Percentiles rank a stretch among this genome's conserved stretches.
Conservation (phyloP, 2,113 vertebrate genomes). For the Phyllostomus hastatus region DNA sequence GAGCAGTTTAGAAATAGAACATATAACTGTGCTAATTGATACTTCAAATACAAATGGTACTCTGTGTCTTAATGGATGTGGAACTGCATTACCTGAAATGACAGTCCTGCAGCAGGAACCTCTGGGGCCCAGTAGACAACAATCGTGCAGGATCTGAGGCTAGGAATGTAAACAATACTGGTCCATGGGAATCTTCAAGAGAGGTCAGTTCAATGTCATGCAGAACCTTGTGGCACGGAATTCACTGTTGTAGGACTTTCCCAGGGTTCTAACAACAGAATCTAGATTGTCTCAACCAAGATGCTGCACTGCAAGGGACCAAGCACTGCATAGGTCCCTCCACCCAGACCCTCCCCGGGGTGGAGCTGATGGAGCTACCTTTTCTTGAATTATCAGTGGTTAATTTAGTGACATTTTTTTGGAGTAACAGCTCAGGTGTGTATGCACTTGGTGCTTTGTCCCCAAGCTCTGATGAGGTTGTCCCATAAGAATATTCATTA, state of each 20-base stretch:
- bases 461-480: neutral
- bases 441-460: neutral
- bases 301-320: neutral
- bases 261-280: neutral
- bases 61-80: neutral
- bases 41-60: neutral
- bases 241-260: neutral
- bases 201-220: neutral
- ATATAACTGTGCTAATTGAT: neutral
- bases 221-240: neutral
- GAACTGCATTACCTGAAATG: neutral
- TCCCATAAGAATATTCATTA: neutral
- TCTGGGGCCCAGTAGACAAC: neutral
- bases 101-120: neutral
- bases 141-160: neutral
- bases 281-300: neutral
- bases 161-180: neutral
- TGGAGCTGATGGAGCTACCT: neutral
- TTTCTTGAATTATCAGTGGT: neutral
- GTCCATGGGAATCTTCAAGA: neutral
- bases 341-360: neutral
- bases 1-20: neutral
- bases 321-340: accelerated
- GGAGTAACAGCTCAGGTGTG: neutral
- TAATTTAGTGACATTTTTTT: neutral